Evolutionary conservation across 2,113 vertebrate genomes (phyloP).

Genomic region (Gallinago media): DNA sequence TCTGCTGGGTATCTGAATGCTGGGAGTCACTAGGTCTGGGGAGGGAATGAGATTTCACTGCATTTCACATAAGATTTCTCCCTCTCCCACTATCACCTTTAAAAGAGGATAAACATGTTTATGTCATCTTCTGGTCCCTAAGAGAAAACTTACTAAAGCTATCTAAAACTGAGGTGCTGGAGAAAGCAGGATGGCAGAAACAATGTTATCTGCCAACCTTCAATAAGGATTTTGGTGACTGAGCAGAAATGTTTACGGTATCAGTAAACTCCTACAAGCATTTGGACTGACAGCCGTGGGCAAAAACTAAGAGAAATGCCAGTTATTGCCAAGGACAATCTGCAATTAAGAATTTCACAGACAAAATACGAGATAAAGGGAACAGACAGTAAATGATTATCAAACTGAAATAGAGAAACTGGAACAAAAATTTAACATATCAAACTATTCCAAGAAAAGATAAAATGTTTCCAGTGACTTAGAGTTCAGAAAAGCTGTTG

Average conservation of each 20-base stretch:
- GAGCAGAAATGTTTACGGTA: not conserved
- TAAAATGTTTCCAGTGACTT: not conserved
- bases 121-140: not conserved
- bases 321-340: not conserved
- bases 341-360: not conserved
- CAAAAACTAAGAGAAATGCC: constrained; percentile 7
- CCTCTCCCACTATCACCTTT: not conserved
- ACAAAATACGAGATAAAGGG: constrained; percentile 1
- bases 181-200: not conserved
- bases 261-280: not conserved
- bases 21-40: not conserved
- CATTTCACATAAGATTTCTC: not conserved
- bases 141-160: not conserved
- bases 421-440: not conserved
- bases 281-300: not conserved
- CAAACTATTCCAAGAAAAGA: not conserved
- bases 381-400: not conserved
- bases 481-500: not conserved
- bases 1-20: not conserved
- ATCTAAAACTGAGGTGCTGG: not conserved
- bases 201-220: not conserved
- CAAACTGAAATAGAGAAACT: not conserved
- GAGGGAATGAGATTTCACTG: not conserved
- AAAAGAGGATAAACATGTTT: not conserved
- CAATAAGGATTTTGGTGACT: not conserved